These are phyloP conservation scores for Acanthisitta chloris DNA, from an alignment of 2,113 vertebrate genomes.

Conservation along the genomic window DNA sequence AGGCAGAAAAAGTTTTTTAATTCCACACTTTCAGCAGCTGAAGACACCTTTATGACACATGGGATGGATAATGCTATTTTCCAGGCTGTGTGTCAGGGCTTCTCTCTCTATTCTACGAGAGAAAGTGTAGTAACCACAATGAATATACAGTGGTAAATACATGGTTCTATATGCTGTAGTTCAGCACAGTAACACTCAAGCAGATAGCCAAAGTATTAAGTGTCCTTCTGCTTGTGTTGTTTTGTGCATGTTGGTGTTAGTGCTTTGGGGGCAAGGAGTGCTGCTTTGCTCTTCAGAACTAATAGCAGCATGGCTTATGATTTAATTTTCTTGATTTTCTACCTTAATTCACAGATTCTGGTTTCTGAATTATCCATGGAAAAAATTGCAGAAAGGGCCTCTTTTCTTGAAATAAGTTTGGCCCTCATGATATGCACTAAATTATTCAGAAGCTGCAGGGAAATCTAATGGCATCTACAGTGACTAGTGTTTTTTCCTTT, in stretches of 20 bases:
- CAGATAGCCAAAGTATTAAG: background rate
- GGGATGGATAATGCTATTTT: background rate
- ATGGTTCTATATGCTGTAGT: background rate
- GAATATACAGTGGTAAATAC: background rate
- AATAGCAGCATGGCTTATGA: background rate
- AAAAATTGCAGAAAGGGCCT: background rate
- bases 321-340: background rate
- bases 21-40: background rate
- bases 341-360: background rate
- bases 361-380: background rate
- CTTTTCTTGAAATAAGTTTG: background rate
- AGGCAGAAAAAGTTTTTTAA: background rate
- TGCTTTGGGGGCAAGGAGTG: background rate
- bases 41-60: background rate
- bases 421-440: background rate
- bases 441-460: background rate
- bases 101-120: background rate
- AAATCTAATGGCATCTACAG: background rate
- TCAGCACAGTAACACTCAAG: background rate
- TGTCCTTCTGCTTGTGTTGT: background rate
- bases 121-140: rapidly evolving
- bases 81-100: background rate
- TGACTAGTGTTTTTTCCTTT: background rate
- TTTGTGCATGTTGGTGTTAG: background rate
- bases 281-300: background rate